Evolutionary conservation across 1,140 invertebrate genomes (phyloP).

Genomic region (Camponotus vicinus): DNA sequence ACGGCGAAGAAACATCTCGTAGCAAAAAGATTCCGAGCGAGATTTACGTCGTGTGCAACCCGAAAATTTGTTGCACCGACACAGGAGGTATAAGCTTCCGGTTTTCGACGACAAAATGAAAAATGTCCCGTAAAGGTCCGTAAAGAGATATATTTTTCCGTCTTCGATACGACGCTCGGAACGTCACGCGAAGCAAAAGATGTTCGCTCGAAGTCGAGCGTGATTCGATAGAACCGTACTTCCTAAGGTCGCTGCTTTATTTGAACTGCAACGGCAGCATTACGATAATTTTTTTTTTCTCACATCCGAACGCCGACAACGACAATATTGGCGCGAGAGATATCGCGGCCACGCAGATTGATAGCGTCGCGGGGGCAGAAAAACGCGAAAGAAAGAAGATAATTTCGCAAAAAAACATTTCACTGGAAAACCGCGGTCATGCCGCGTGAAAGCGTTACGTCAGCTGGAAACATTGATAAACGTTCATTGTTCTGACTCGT

Average conservation of each 20-base stretch:
- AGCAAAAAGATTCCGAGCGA: conserved; percentile 38
- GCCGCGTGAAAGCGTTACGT: conserved; percentile 20
- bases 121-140: neutral
- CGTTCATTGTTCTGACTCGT: conserved; percentile 41
- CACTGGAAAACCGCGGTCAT: conserved; percentile 25
- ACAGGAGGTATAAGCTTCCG: conserved; percentile 54
- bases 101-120: neutral
- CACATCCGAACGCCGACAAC: neutral
- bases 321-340: neutral
- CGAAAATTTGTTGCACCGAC: conserved; percentile 71
- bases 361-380: conserved; percentile 23
- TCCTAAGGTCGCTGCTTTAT: neutral
- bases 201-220: neutral
- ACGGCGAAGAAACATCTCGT: neutral
- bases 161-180: neutral
- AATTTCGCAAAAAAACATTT: conserved; percentile 35
- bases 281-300: conserved; percentile 38
- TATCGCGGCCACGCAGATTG: conserved; percentile 4
- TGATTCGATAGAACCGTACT: conserved; percentile 35
- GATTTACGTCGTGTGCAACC: conserved; percentile 64
- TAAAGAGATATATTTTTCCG: conserved; percentile 23
- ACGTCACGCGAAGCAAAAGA: conserved; percentile 18
- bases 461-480: conserved; percentile 55
- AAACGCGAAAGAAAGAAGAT: conserved; percentile 8
- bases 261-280: neutral